phyloP scores from a whole-genome alignment of 2,888 invertebrate species.

The Ophion obscuratus region DNA sequence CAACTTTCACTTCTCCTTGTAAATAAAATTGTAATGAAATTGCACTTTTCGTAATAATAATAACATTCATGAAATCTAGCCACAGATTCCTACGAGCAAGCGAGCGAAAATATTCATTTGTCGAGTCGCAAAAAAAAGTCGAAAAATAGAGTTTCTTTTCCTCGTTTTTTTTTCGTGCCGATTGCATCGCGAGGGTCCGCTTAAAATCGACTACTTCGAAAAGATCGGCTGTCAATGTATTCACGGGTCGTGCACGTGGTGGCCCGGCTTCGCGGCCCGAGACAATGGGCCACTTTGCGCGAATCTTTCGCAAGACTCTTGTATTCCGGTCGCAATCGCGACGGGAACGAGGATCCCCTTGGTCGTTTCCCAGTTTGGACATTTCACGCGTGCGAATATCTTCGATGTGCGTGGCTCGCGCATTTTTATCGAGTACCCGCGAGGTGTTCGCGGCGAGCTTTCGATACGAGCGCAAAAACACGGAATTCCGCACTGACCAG shows the following conservation, averaged over 20 bases:
- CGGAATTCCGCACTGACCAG: too few relatives aligned
- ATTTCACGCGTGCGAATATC: constrained; percentile 44
- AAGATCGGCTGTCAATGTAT: constrained; percentile 52
- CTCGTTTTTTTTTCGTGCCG: background rate
- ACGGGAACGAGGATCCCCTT: constrained; percentile 31
- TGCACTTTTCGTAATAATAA: too few relatives aligned
- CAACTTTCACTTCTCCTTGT: too few relatives aligned
- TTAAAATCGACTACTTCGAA: constrained; percentile 2
- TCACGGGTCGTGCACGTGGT: constrained; percentile 32
- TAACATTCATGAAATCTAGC: too few relatives aligned
- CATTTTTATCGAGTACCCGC: too few relatives aligned
- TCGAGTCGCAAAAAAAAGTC: too few relatives aligned
- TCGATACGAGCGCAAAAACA: too few relatives aligned
- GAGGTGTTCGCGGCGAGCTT: too few relatives aligned
- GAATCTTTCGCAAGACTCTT: constrained; percentile 64
- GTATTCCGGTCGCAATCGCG: constrained; percentile 65
- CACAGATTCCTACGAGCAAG: too few relatives aligned
- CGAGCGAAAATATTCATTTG: too few relatives aligned
- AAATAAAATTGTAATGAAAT: too few relatives aligned
- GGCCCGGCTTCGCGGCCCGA: constrained; percentile 10
- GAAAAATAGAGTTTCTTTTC: background rate
- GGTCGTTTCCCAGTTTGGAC: constrained; percentile 61
- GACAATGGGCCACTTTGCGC: constrained; percentile 61
- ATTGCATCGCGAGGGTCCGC: constrained; percentile 15
- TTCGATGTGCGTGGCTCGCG: too few relatives aligned